Conservation (phyloP, 2,113 vertebrate genomes). For the Semnopithecus entellus region DNA sequence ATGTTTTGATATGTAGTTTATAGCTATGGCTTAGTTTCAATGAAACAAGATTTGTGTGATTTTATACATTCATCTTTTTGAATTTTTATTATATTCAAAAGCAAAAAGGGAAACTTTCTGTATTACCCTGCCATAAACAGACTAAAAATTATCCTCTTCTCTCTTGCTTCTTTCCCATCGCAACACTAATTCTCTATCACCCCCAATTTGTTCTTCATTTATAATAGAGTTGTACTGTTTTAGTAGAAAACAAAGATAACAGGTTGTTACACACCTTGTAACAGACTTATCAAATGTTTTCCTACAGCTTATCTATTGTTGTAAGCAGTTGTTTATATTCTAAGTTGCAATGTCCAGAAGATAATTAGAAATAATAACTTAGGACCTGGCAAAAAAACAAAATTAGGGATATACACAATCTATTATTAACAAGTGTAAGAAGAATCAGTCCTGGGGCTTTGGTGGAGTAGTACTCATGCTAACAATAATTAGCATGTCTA, state of each 20-base stretch:
- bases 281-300: background rate
- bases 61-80: background rate
- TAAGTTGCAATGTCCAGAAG: background rate
- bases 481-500: background rate
- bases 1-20: conserved; percentile 3
- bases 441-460: background rate
- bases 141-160: background rate
- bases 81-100: background rate
- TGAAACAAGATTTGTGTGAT: background rate
- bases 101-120: background rate
- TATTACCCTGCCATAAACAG: background rate
- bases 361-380: background rate
- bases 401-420: background rate
- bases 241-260: background rate
- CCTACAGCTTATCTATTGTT: background rate
- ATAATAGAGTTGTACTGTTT: background rate
- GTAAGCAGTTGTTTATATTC: background rate
- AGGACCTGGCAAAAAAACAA: background rate
- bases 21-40: background rate
- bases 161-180: background rate
- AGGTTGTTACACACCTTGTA: background rate
- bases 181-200: background rate
- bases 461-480: background rate
- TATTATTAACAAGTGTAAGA: background rate
- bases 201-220: background rate